Base-by-base conservation (phyloP, 2,113 vertebrate species). In the Paracanthobrama guichenoti region DNA sequence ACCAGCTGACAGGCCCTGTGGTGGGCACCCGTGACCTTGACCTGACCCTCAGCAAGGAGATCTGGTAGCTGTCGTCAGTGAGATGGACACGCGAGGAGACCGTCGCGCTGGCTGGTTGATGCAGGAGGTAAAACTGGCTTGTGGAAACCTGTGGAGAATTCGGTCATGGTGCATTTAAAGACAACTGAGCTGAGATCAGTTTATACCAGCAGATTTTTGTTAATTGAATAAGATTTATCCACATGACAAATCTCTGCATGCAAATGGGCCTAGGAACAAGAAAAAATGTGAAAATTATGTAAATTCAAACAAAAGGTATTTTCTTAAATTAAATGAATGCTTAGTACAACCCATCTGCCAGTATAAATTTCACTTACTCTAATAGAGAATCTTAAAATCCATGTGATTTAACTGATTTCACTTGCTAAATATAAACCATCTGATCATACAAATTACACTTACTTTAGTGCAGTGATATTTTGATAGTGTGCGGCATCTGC, bases 91-190 rank as follows among this genome's bases (percentile, higher is more conserved):
- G n/a, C 96, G 95, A 11, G 97, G 97, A 6, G 97, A 98, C 91
- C 93, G 89, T 0, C 90, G 87, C 35, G 97, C 81, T 99, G 98
- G 98, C 95, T 99, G 91, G 97, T 99, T 48, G 98, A 99, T 82
- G 94, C 96, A 7, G 97, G 97, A 92, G 97, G 98, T 98, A 93
- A n/a, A 80, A 55, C 3, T 62, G 76, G 22, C 76, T n/a, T n/a
- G 22, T 26, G 48, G 28, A 77, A 57, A 57, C 10, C 2, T 60
- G 48, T 28, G 74, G 31, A 44, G 35, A 78, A 73, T 44, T n/a
- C 16, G 3, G 3, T 46, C n/a, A 24, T 14, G 0, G 14, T 79
- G 57, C 6, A 62, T 26, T 24, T 62, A 26, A 59, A n/a, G 28
- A 57, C 2, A 48, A 7, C 50, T 57, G 9, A 18, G 4, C 8